Conservation (phyloP, 1,140 invertebrate genomes). For the Drosophila bipectinata region DNA sequence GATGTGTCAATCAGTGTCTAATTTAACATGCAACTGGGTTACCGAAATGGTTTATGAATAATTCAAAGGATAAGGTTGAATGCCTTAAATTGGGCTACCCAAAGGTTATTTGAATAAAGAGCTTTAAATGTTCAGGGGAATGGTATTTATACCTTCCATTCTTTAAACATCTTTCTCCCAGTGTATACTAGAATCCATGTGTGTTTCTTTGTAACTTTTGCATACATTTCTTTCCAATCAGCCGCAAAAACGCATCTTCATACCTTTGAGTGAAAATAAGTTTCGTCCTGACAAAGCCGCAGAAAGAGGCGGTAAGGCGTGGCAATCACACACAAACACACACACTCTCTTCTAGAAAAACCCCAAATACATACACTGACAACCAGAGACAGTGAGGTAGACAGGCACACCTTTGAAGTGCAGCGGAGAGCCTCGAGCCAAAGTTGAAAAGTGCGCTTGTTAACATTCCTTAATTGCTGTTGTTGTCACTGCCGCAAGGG, state of each 20-base stretch:
- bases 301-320: conserved; percentile 27
- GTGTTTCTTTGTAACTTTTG: not conserved
- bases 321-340: conserved; percentile 12
- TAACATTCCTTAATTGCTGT: conserved; percentile 83
- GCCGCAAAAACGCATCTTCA: conserved; percentile 27
- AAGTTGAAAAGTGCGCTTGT: conserved; percentile 83
- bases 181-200: not conserved
- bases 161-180: not conserved
- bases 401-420: conserved; percentile 74
- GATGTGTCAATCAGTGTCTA: conserved; percentile 57
- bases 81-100: not conserved
- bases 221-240: conserved; percentile 24
- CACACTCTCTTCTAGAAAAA: not conserved
- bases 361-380: not conserved
- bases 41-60: conserved; percentile 28
- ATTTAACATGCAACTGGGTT: conserved; percentile 54
- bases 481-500: conserved; percentile 59
- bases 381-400: not conserved
- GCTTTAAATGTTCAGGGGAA: not conserved
- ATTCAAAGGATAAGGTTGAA: conserved; percentile 23
- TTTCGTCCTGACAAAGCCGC: conserved; percentile 12
- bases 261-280: conserved; percentile 12
- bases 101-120: not conserved
- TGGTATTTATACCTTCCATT: no score
- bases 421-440: conserved; percentile 64